Evolutionary conservation across 2,888 invertebrate genomes (phyloP), one percentile per base, ranked within the genome.

Genomic region (Drosophila ezoana): DNA sequence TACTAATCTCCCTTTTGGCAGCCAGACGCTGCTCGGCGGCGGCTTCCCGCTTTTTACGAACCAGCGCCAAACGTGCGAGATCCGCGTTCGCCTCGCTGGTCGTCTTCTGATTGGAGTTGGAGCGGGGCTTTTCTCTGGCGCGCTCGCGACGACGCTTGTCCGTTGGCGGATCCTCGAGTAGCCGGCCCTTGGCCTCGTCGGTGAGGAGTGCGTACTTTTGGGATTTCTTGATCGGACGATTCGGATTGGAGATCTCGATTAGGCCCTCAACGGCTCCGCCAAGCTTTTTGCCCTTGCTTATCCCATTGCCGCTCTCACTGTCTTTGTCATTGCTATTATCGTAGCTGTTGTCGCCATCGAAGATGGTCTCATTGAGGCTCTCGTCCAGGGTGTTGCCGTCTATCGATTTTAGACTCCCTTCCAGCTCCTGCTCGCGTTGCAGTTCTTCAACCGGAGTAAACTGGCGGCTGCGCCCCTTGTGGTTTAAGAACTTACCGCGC

Each of bases 231-330:
- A 56, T 3, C 13, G 62, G 48, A 1, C 81, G 79, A 64, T 80
- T 80, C 1, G 79, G 79, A 62, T 80, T 80, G 2, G 59, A 79
- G 11, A 79, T 62, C 35, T 76, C 61, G 16, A 80, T 73, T 0
- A 73, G 61, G 1, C 68, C 32, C 0, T 57, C 69, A 1, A 73
- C 54, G 18, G 79, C 62, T 0, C 51, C 37, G 9, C 40, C 23
- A 14, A 33, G 2, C 8, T 58, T 62, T 16, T 64, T 65, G 16
- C 5, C n/a, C 28, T 20, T 48, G 3, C 32, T 2, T 0, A 28
- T 8, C 4, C 28, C 52, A 14, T 56, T 60, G 16, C n/a, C 43
- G 3, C 1, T 10, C 2, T 6, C 38, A 8, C 11, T 44, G n/a
- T 10, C 3, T 0, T 18, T 28, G 0, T 38, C 38, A 8, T 35